A percentile compares a stretch with the other conserved stretches of the same genome.
Evolutionary conservation across 2,113 vertebrate genomes (phyloP).

Genomic region (Anolis carolinensis): DNA sequence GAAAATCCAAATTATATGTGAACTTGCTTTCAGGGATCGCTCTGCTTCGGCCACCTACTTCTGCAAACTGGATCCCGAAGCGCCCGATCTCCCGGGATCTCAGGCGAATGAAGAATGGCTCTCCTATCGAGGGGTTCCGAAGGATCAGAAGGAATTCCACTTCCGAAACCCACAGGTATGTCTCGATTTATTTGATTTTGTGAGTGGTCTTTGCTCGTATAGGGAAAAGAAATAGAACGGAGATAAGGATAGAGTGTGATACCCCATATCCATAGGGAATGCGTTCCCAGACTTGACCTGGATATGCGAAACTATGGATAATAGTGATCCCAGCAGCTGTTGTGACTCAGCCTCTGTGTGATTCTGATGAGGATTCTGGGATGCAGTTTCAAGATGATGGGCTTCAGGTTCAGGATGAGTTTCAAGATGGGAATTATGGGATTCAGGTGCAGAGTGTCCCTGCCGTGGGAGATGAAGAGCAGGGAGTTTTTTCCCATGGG

Average conservation of each 20-base stretch:
- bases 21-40: conserved; percentile 70
- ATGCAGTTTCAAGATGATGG: no score
- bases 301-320: no score
- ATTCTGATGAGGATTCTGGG: no score
- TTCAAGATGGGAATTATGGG: no score
- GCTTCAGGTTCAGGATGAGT: no score
- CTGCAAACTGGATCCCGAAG: conserved; percentile 27
- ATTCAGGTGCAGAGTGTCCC: no score
- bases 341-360: no score
- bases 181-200: background rate
- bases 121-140: conserved; percentile 57
- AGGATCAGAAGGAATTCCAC: conserved; percentile 77
- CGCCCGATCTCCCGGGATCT: background rate
- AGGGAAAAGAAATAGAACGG: background rate
- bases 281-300: no score
- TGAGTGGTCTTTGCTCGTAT: background rate
- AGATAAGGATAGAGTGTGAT: background rate
- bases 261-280: background rate
- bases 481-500: no score
- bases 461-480: no score
- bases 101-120: conserved; percentile 73
- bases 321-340: no score
- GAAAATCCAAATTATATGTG: no score
- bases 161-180: conserved; percentile 79
- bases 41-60: conserved; percentile 77